Conservation (phyloP, 2,888 invertebrate genomes). For the Argyra leucocephala region DNA sequence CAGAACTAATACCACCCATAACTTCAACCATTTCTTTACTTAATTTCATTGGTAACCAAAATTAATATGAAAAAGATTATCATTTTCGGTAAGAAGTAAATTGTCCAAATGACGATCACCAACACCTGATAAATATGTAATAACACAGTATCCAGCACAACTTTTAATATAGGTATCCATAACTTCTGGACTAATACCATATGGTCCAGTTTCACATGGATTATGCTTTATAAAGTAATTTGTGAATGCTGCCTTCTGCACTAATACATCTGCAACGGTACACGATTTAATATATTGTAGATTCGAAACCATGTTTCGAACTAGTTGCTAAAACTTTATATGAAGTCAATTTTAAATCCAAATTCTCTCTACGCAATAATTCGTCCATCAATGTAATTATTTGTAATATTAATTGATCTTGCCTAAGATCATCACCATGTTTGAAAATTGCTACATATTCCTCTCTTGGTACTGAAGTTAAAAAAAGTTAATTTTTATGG, state of each 20-base stretch:
- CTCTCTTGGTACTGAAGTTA: slow-evolving; percentile 60
- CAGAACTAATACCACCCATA: slow-evolving; percentile 84
- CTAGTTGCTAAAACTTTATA: slow-evolving; percentile 93
- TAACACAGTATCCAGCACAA: slow-evolving; percentile 96
- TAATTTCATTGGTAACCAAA: slow-evolving; percentile 99
- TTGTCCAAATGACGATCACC: slow-evolving; percentile 98
- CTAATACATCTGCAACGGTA: slow-evolving; percentile 84
- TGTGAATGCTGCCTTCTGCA: slow-evolving; percentile 83
- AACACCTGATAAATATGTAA: slow-evolving; percentile 91
- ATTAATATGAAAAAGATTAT: slow-evolving; percentile 92
- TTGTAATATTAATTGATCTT: slow-evolving; percentile 94
- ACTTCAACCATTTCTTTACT: slow-evolving; percentile 99
- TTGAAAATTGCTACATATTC: slow-evolving; percentile 93
- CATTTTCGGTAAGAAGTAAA: slow-evolving; percentile 78
- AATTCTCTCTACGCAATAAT: slow-evolving; percentile 81
- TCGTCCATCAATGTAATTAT: slow-evolving; percentile 99
- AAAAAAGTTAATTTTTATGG: slow-evolving; percentile 81
- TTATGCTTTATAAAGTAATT: slow-evolving; percentile 86
- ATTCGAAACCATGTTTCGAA: slow-evolving; percentile 87
- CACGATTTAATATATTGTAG: slow-evolving; percentile 90
- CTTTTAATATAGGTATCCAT: slow-evolving; percentile 96
- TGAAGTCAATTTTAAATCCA: slow-evolving; percentile 92
- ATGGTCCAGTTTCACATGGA: slow-evolving; percentile 77
- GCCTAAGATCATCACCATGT: slow-evolving; percentile 92
- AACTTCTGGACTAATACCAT: slow-evolving; percentile 83